These are phyloP conservation scores for Hemiscyllium ocellatum DNA, from an alignment of 2,113 vertebrate species.

Conservation along the genomic window DNA sequence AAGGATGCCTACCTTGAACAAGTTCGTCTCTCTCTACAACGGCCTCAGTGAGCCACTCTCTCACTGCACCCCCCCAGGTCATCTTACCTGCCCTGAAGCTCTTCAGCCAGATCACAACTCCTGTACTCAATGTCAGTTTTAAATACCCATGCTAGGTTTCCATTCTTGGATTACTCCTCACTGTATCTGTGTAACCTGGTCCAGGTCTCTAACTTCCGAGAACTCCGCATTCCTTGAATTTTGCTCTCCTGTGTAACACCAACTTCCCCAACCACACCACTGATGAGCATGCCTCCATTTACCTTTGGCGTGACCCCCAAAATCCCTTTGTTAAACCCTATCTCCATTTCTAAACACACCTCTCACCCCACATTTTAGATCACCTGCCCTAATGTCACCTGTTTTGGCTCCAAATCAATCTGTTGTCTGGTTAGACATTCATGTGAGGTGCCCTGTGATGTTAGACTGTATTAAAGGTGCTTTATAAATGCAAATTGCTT, in stretches of 20 bases:
- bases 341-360: background rate
- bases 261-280: background rate
- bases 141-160: too few relatives aligned
- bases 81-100: too few relatives aligned
- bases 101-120: too few relatives aligned
- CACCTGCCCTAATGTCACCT: background rate
- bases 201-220: background rate
- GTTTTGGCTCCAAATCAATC: background rate
- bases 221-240: background rate
- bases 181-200: background rate
- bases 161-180: background rate
- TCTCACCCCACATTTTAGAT: background rate
- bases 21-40: too few relatives aligned
- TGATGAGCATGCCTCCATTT: too few relatives aligned
- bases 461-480: background rate
- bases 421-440: background rate
- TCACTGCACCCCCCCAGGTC: too few relatives aligned
- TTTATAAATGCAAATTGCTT: background rate
- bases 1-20: too few relatives aligned
- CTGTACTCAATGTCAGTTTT: too few relatives aligned
- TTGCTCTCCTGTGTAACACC: background rate
- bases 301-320: background rate
- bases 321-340: background rate
- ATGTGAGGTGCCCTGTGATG: background rate
- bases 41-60: too few relatives aligned